These are phyloP conservation scores for Chaetophractus vellerosus DNA, from an alignment of 2,797 vertebrate species.

Conservation along the genomic window DNA sequence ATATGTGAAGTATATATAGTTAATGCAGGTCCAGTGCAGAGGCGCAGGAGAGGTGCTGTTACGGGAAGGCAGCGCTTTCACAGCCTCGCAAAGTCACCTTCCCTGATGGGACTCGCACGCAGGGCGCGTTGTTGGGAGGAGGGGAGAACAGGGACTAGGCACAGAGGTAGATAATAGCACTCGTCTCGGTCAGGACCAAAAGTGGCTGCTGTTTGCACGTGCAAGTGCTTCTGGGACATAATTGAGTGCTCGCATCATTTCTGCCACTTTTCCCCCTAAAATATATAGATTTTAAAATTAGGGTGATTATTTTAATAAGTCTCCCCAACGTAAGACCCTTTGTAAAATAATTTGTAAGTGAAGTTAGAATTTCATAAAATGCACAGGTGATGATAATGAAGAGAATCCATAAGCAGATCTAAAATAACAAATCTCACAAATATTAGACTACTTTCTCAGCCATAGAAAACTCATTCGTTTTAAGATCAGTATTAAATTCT, in stretches of 20 bases:
- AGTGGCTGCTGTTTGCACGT: background rate
- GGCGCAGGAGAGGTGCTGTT: background rate
- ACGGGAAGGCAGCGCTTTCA: background rate
- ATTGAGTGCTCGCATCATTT: background rate
- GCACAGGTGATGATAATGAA: background rate
- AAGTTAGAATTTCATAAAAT: slow-evolving; percentile 43
- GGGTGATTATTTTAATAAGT: slow-evolving; percentile 37
- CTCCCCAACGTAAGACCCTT: background rate
- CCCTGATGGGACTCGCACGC: background rate
- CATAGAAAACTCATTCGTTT: background rate
- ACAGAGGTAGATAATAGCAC: background rate
- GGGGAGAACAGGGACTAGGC: background rate
- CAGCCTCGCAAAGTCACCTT: background rate
- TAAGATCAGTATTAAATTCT: slow-evolving; percentile 49
- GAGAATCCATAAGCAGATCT: background rate
- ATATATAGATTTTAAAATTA: background rate
- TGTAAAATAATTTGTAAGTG: background rate
- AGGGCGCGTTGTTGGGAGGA: background rate
- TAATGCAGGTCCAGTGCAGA: background rate
- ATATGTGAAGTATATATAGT: background rate
- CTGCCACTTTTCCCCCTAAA: background rate
- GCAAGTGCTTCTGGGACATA: background rate
- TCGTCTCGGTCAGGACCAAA: background rate
- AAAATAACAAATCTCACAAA: slow-evolving; percentile 36
- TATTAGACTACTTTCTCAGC: background rate